Evolutionary conservation across 2,113 vertebrate genomes (phyloP).

Genomic region (Epinephelus fuscoguttatus): DNA sequence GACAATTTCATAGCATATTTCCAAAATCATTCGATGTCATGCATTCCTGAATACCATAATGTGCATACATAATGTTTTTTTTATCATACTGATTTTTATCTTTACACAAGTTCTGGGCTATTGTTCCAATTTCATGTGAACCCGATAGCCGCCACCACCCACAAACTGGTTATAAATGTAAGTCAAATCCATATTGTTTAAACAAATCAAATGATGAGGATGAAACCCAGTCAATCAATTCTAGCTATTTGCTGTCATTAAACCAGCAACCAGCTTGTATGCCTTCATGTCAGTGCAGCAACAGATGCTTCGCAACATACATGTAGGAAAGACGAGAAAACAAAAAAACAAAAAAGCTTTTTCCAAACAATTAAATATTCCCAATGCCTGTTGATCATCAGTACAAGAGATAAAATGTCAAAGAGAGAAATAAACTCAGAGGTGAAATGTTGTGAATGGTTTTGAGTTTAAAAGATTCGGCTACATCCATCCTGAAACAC

Average conservation of each 20-base stretch:
- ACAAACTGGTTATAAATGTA: constrained; percentile 10
- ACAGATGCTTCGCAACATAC: constrained; percentile 68
- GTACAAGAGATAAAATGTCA: constrained; percentile 31
- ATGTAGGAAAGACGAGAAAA: constrained; percentile 11
- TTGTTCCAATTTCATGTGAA: constrained; percentile 27
- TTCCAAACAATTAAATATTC: constrained; percentile 51
- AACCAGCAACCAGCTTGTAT: constrained; percentile 77
- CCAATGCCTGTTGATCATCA: constrained; percentile 53
- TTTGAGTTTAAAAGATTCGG: constrained; percentile 19
- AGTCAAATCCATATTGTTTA: constrained; percentile 29
- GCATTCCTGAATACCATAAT: constrained; percentile 77
- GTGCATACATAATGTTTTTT: constrained; percentile 59
- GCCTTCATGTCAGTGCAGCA: constrained; percentile 84
- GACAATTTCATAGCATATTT: constrained; percentile 72
- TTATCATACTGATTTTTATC: constrained; percentile 46
- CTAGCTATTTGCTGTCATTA: constrained; percentile 75
- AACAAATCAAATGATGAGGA: constrained; percentile 52
- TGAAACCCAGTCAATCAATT: constrained; percentile 76
- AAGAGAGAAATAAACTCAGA: constrained; percentile 35
- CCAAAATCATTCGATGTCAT: constrained; percentile 80
- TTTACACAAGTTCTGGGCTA: constrained; percentile 47
- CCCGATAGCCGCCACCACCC: constrained; percentile 23
- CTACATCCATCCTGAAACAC: constrained; percentile 36
- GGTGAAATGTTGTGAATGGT: constrained; percentile 55
- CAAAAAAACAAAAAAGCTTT: constrained; percentile 28